Percentiles rank a stretch among this genome's conserved stretches.
Evolutionary conservation across 2,888 invertebrate genomes (phyloP).

Genomic region (Oscheius onirici): DNA sequence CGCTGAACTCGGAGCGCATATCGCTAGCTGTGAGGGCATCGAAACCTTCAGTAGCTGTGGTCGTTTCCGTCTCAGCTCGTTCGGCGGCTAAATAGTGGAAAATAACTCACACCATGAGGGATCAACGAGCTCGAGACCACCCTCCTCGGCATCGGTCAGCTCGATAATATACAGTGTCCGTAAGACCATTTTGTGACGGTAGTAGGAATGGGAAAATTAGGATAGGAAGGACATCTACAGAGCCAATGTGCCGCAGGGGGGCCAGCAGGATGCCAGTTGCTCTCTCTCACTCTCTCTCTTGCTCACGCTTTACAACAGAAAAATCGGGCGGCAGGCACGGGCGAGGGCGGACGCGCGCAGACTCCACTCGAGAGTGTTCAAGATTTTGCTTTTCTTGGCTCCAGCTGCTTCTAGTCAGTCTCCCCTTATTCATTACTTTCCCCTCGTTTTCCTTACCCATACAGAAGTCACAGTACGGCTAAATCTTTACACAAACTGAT

Average conservation of each 20-base stretch:
- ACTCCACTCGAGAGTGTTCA: conserved; percentile 15
- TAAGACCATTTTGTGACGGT: conserved; percentile 62
- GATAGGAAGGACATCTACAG: conserved; percentile 2
- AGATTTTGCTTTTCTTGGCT: neutral
- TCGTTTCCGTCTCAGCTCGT: conserved; percentile 50
- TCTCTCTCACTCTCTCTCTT: conserved; percentile 1
- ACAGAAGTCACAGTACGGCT: no score
- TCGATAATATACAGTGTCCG: conserved; percentile 69
- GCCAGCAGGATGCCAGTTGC: conserved; percentile 2
- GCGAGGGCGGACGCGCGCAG: neutral
- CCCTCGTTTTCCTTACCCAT: neutral
- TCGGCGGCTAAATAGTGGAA: conserved; percentile 56
- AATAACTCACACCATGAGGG: conserved; percentile 70
- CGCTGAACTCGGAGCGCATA: conserved; percentile 68
- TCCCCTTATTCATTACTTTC: neutral
- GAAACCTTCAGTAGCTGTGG: conserved; percentile 46
- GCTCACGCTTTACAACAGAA: conserved; percentile 12
- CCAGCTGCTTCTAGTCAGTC: neutral
- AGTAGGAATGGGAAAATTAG: neutral
- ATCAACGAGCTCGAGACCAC: conserved; percentile 71
- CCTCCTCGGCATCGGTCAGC: conserved; percentile 70
- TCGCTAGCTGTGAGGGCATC: conserved; percentile 59
- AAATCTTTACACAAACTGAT: no score
- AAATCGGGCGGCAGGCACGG: conserved; percentile 4
- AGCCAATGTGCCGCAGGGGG: conserved; percentile 10